Conservation (phyloP, 92 coral and sea anemone genomes). For the Muricea muricata region DNA sequence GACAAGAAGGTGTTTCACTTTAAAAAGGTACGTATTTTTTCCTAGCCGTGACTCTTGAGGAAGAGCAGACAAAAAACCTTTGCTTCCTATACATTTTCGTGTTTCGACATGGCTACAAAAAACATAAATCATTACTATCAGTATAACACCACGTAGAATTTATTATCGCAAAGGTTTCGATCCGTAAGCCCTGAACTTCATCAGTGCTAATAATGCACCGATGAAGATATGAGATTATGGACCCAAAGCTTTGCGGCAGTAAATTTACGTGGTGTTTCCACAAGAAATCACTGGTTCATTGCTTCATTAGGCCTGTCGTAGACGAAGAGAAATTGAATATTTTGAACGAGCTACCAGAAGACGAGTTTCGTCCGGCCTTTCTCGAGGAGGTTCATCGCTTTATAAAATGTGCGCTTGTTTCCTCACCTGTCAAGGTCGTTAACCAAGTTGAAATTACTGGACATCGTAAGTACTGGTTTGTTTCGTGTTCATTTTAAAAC, state of each 20-base stretch:
- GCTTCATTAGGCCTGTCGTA: conserved; percentile 19
- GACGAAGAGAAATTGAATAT: conserved; percentile 40
- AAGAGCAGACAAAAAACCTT: too few relatives aligned
- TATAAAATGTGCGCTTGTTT: conserved; percentile 10
- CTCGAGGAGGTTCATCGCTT: conserved; percentile 38
- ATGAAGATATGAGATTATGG: too few relatives aligned
- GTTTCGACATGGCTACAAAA: too few relatives aligned
- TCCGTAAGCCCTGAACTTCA: too few relatives aligned
- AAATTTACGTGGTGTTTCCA: too few relatives aligned
- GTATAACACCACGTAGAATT: too few relatives aligned
- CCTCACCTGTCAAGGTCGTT: conserved; percentile 20
- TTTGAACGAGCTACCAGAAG: conserved; percentile 35
- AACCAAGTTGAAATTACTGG: conserved; percentile 28
- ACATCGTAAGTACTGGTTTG: conserved; percentile 10
- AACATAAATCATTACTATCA: too few relatives aligned
- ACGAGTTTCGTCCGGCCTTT: conserved; percentile 46
- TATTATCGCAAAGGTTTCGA: too few relatives aligned
- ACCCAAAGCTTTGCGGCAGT: too few relatives aligned
- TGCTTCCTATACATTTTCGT: too few relatives aligned
- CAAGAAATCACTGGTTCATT: background rate
- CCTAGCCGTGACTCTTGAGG: background rate
- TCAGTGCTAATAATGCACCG: too few relatives aligned
- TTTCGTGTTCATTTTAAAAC: too few relatives aligned
- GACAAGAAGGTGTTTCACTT: conserved; percentile 24
- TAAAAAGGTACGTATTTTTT: conserved; percentile 29